Evolutionary conservation across 2,113 vertebrate genomes (phyloP), one percentile per base, ranked within the genome.

Genomic region (Dinomys branickii): DNA sequence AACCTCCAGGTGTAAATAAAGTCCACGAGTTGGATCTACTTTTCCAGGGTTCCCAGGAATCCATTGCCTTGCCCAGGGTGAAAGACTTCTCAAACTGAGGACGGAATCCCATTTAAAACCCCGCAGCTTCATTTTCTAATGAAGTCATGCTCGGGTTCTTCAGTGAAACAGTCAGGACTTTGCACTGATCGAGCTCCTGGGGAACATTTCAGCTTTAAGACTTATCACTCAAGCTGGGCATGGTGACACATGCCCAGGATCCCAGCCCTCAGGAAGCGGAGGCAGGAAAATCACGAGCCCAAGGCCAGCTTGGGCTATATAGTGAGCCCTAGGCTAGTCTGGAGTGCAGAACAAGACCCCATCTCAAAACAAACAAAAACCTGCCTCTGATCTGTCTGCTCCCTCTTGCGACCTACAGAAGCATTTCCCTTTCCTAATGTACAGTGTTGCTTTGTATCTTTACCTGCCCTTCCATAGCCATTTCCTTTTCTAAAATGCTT

Each of bases 391-490:
- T 17, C 47, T 58, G 11, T 38, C 28, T 19, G 10, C 19, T 56
- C 1, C 10, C 24, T 22, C 56, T n/a, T 20, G 1, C 17, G 19
- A 17, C 65, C 67, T 20, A 0, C 0, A 17, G 85, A 50, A 59
- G 41, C 44, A 9, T 35, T 0, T 54, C 24, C 58, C 83, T 56
- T 44, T 50, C 24, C 30, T 10, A 1, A 41, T 3, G 0, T 26
- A 8, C 22, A 3, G 4, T 9, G 1, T 4, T 24, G 5, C 3
- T 17, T 65, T 38, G 2, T 4, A 22, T 61, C 17, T 11, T 63
- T 5, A 8, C 38, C 41, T 41, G 4, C 77, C 56, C 10, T 10
- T 8, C 41, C 16, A 12, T 5, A 3, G 5, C n/a, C 9, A 10
- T 56, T 88, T 59, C 88, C 82, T 52, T 28, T 44, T 80, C 52